Evolutionary conservation across 2,797 vertebrate genomes (phyloP), one percentile per base, ranked within the genome.

Genomic region (Podarcis lilfordi): DNA sequence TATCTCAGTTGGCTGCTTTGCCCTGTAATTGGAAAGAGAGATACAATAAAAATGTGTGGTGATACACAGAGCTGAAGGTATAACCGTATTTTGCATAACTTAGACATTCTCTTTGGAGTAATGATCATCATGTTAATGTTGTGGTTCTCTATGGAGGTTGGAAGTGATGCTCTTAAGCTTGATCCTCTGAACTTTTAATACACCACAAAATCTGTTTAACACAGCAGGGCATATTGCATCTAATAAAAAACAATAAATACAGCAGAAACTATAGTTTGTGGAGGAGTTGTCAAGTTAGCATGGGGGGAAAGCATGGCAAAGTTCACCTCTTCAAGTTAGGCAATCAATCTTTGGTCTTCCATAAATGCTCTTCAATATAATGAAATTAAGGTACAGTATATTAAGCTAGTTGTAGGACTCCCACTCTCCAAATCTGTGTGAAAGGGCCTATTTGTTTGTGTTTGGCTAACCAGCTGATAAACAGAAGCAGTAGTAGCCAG

Each of bases 11-110:
- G 13, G 50, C 59, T 69, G 83, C 71, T 89, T 81, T 86, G 9
- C 77, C 87, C 78, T 78, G 59, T 90, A 80, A 85, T 45, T 88
- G 6, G 61, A 85, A 84, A 85, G 3, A 78, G 50, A 35, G 35
- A 23, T 21, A 15, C 32, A 81, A 32, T 61, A 81, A 21, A 82
- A 13, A 59, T 81, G 17, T 64, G 59, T 43, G 19, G 37, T 72
- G 11, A 23, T 37, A 37, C 61, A 37, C 50, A 43, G 25, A 80
- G 37, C 35, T 64, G 32, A 74, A 21, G 61, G 32, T 64, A 72
- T 29, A 50, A 11, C 17, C 32, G 55, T 29, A n/a, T 59, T 86
- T 74, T 87, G 72, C 13, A 71, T n/a, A 72, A 86, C 6, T 13
- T 72, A 21, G 32, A 23, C 78, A 74, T 64, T 68, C 25, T 74